Evolutionary conservation across 2,888 invertebrate species (phyloP), one percentile per base, ranked within the genome.

Genomic region (Caenorhabditis uteleia): DNA sequence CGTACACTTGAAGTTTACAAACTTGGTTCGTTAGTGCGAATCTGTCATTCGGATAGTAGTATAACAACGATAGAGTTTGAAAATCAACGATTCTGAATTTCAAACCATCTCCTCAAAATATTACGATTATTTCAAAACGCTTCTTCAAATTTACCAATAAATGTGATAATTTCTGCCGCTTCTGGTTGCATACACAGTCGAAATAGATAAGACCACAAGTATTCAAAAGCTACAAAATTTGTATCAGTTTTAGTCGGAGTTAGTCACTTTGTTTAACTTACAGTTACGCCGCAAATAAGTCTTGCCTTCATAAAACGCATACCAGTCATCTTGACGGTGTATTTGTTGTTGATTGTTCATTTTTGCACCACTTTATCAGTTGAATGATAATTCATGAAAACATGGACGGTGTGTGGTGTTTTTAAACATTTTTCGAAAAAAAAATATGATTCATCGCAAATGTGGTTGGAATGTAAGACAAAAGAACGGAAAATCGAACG

Each of bases 191-290:
- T 57, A 12, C 53, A 58, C 18, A 64, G 26, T 43, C 64, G 18
- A 23, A 64, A 64, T 16, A 64, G 5, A 23, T 40, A 64, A 23
- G 64, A 57, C 64, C 64, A 64, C 20, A 64, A 26, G 45, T 53
- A 64, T 38, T 64, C 64, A 26, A 47, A 57, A n/a, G 64, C 64
- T 64, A 38, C 48, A 58, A 40, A 34, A 33, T 25, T n/a, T n/a
- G n/a, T n/a, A n/a, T n/a, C n/a, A n/a, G 25, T 23, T 21, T 18
- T 50, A 45, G 33, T 43, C 44, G 36, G 27, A 39, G 26, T 44
- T 36, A 16, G 10, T 12, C 1, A 20, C 5, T 29, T 23, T 21
- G 8, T 10, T 18, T 14, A 16, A 60, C 60, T 55, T 34, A 60
- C 60, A 60, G 36, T 55, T 54, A 45, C 60, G 48, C 36, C 49